Evolutionary conservation across 2,888 invertebrate genomes (phyloP), one percentile per base, ranked within the genome.

Genomic region (Marronus borbonicus): DNA sequence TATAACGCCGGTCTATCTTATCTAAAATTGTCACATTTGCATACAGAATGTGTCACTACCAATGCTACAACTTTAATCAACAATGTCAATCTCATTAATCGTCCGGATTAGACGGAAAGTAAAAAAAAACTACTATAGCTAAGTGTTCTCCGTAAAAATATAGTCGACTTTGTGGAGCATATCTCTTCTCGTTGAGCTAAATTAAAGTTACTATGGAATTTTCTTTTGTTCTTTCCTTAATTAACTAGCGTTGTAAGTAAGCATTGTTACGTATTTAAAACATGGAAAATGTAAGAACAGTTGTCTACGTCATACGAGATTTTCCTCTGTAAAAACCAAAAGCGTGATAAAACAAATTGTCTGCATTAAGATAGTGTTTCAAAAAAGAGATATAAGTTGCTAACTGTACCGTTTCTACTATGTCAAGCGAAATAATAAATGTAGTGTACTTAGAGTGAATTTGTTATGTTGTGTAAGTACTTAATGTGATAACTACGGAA

Each of bases 361-460:
- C 49, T 68, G 68, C 68, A 52, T 68, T 68, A 68, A 68, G 50
- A 68, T 28, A 50, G 20, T n/a, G 65, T 52, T 50, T 17, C 14
- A 68, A 62, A 62, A 62, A 31, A 28, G 24, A 62, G 31, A 68
- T 28, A 50, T 28, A 50, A 68, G 28, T 68, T 28, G 49, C 50
- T 31, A 68, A 50, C 12, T 24, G 24, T 50, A 24, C 50, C 68
- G 49, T 20, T 50, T 50, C 28, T 24, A 24, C 50, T 68, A 10
- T 68, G 50, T 28, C 49, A 68, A 68, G 68, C 68, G 68, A 68
- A 68, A 68, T 68, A 68, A 68, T 68, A 68, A 68, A 68, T 68
- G 68, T 68, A 68, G 68, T 68, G 68, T 10, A 10, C 49, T 24
- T 44, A 68, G 28, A 68, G 28, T 24, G 50, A 24, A 68, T 68